Evolutionary conservation across 2,797 vertebrate genomes (phyloP), one percentile per base, ranked within the genome.

Genomic region (Triplophysa yarkandensis): DNA sequence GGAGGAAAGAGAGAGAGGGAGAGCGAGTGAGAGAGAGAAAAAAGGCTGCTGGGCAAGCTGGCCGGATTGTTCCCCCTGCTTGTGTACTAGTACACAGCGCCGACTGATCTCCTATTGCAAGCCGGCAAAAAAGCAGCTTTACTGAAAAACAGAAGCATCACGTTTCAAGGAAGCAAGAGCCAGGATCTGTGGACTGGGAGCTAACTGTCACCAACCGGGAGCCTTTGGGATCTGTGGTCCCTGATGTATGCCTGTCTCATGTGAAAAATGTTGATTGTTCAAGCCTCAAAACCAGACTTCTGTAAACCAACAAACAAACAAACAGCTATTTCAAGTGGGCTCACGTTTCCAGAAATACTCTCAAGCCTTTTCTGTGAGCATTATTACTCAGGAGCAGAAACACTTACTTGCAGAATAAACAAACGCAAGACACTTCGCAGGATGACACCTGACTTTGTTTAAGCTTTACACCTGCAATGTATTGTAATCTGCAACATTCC

Each of bases 91-190:
- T 76, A 92, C 91, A 90, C 89, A 84, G 89, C 86, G 88, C 89
- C 89, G 85, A 89, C 91, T 89, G 89, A 89, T 91, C 92, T 90
- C 90, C 89, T 90, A 89, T 93, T 91, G 90, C 93, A 93, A 90
- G 90, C 90, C 92, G 91, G 93, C 93, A 93, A 91, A 93, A 92
- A 89, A 76, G 89, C 90, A 85, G 89, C 92, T 94, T 92, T 86
- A 88, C 91, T 90, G 89, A 93, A 94, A 92, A 92, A 89, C 91
- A 92, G 88, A 89, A 92, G 94, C 91, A 94, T 95, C 93, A 88
- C 91, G 90, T 95, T 95, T 93, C 93, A 94, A 86, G 17, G 74
- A 90, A 89, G 90, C 87, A 81, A 74, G 83, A 90, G 91, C 91
- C 89, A 91, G 89, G 90, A 85, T 60, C 87, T 87, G 81, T 82